Base-by-base conservation (phyloP, 2,113 vertebrate species). In the Amphilophus citrinellus region DNA sequence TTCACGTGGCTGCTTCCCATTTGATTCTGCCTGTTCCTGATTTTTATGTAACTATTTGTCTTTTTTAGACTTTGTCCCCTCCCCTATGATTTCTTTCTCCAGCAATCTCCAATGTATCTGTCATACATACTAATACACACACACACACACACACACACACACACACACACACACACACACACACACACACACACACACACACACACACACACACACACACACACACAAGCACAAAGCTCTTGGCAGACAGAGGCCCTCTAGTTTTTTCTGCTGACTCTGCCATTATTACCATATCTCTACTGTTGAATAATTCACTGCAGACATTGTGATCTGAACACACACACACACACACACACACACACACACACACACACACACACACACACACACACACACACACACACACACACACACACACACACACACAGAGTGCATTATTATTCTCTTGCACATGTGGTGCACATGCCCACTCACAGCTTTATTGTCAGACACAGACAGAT, bases 221-320 rank as follows among this genome's bases (percentile, higher is more conserved):
- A 68, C 82, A 57, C 59, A 22, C 79, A 22, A 76, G 79, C 66
- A 50, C 63, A 53, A 27, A 63, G n/a, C 63, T 66, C 53, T 73
- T 86, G 75, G 85, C 87, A 90, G 88, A 88, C 83, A 77, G 77
- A 79, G 59, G 53, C 82, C n/a, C 42, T 84, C 80, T 76, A 32
- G 22, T 22, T 80, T 82, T 86, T 94, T 93, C 89, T 94, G 95
- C 95, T 95, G 95, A 95, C 93, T 93, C 53, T 82, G 66, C 84
- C 82, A 82, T 91, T 94, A 90, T 88, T 80, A 83, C 85, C 85
- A 89, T 90, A 91, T 89, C 87, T 89, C 76, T 53, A 20, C 66
- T 73, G 44, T 53, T 73, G 44, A 73, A 73, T 73, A 73, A 73
- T 73, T 73, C 66, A 73, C 66, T 24, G 50, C 66, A 73, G 24